These are phyloP conservation scores for Menidia menidia DNA, from an alignment of 2,797 vertebrate species.

Conservation along the genomic window DNA sequence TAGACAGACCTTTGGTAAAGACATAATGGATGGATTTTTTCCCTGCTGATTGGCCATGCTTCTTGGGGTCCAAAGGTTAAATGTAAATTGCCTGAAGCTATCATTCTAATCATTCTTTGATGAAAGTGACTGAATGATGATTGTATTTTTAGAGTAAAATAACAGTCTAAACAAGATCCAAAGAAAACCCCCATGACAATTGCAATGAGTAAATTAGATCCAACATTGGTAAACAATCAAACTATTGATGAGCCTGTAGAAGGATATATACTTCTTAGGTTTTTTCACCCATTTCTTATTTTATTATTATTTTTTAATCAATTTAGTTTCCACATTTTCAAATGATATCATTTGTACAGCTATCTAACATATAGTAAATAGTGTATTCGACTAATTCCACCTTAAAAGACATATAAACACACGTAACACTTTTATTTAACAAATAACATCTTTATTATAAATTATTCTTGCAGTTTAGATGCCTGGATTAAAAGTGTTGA, in stretches of 20 bases:
- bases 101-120: conserved; percentile 46
- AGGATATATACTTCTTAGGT: background rate
- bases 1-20: conserved; percentile 10
- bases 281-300: background rate
- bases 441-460: conserved; percentile 52
- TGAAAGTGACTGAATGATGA: conserved; percentile 40
- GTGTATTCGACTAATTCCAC: background rate
- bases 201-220: background rate
- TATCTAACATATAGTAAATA: too few species aligned
- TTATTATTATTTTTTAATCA: too few species aligned
- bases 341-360: too few species aligned
- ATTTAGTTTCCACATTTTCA: too few species aligned
- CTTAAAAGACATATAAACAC: background rate
- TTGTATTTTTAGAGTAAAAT: conserved; percentile 20
- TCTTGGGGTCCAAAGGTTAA: conserved; percentile 68
- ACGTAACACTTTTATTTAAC: conserved; percentile 29
- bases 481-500: conserved; percentile 9
- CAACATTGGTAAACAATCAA: too few species aligned
- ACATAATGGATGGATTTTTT: conserved; percentile 8
- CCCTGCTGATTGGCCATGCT: conserved; percentile 21
- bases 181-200: conserved; percentile 4
- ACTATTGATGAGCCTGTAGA: background rate
- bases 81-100: conserved; percentile 25
- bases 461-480: conserved; percentile 21
- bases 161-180: background rate